Evolutionary conservation across 64 coral and sea anemone genomes (phyloP), one percentile per base, ranked within the genome.

Genomic region (Anthopleura sola): DNA sequence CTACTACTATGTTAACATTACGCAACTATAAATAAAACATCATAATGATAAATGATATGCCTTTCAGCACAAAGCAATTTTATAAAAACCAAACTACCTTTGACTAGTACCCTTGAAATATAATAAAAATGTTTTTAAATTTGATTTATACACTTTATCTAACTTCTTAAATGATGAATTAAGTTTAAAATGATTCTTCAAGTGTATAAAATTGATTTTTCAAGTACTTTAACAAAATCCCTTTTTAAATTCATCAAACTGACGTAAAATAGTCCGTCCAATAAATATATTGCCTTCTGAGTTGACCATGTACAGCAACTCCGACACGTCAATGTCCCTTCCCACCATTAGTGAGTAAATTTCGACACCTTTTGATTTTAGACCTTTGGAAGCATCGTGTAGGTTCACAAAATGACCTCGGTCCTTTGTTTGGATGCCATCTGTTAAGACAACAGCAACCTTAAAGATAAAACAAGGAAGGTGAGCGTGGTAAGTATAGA

Each of bases 331-430:
- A 3, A 85, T 37, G 6, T 38, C 23, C 21, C 16, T 21, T 29
- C 84, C 84, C 5, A 85, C 44, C 10, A 58, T 58, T n/a, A 85
- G 1, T 16, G 84, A 8, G 84, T 68, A 85, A 36, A 85, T 50
- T 49, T 60, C 29, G 29, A 85, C 55, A 44, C 19, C 20, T 64
- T 68, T 85, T 16, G 24, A 32, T 85, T 85, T 39, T 5, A 85
- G 21, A 1, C 55, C 33, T 4, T 6, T 57, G 11, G 84, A 37
- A 16, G 84, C 84, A 26, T 36, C 23, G 6, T 3, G 1, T 21
- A 69, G 31, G 32, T 6, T 55, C 15, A 23, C 23, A 28, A 37
- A 85, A 7, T 1, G 26, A 16, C 84, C 84, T 21, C 19, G 5
- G 19, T 58, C 37, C 39, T 37, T 85, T 36, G 58, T 68, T 31